Base-by-base conservation (phyloP, 2,797 vertebrate genomes). In the Phataginus tricuspis region DNA sequence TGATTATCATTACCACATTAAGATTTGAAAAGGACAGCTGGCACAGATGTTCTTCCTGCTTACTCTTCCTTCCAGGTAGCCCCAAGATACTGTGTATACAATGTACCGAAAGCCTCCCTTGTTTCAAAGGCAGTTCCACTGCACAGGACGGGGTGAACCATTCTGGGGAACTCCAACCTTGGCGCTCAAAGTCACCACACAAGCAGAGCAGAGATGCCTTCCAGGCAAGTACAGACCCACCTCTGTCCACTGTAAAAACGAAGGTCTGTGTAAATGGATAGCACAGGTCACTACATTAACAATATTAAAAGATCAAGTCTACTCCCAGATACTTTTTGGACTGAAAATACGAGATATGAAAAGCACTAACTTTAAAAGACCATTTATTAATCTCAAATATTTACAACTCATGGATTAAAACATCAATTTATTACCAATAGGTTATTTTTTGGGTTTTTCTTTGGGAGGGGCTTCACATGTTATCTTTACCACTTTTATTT, bases 311-410 rank as follows among this genome's bases (percentile, higher is more conserved):
- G 21, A 79, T 51, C 59, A 49, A 53, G 8, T 34, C 51, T 74
- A n/a, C 25, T 69, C 53, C 55, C 51, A 72, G 37, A 53, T 93
- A 66, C 29, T 49, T 82, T 92, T 72, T 74, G 37, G 18, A 86
- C 23, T 61, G 80, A 84, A 97, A 88, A 92, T 42, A 92, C 68
- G 71, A 95, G 83, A 66, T 80, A 91, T 37, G 78, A 72, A 57
- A 86, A 94, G 53, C 71, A 90, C 23, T 94, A 90, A 34, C 63
- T 97, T 80, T 87, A 71, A 88, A 97, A 98, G 68, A 77, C 27
- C 94, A 91, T 98, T 98, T 98, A 98, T 98, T 98, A 98, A 94
- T 53, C n/a, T 96, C 96, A 86, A 95, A 97, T 96, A 97, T 94
- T 97, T 95, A 95, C 89, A 96, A 96, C n/a, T 97, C 80, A 94